These are phyloP conservation scores for Erebia palarica DNA, from an alignment of 2,888 invertebrate species.

Conservation along the genomic window DNA sequence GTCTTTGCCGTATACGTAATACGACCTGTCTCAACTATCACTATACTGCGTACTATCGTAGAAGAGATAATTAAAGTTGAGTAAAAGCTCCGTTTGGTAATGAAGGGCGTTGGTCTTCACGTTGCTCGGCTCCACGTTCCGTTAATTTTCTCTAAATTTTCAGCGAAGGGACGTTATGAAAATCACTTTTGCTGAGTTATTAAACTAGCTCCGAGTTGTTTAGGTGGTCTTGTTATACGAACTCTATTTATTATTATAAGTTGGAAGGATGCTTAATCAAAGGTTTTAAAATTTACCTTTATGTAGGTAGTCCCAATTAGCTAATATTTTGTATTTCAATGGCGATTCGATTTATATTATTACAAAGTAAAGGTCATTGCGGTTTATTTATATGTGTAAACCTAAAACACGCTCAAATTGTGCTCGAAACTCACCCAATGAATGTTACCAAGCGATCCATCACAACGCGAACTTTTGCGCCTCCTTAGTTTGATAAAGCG, in stretches of 20 bases:
- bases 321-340: too few species aligned
- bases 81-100: slow-evolving; percentile 7
- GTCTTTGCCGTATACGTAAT: too few species aligned
- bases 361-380: background rate
- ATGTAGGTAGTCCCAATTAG: too few species aligned
- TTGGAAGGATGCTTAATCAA: background rate
- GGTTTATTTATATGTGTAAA: background rate
- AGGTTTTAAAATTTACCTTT: background rate
- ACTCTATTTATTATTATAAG: background rate
- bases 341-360: too few species aligned
- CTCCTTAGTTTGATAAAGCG: slow-evolving; percentile 16
- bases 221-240: background rate
- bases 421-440: background rate
- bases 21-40: background rate
- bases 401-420: too few species aligned
- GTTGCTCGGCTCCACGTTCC: background rate
- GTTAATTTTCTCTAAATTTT: slow-evolving; percentile 20
- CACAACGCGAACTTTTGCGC: slow-evolving; percentile 15
- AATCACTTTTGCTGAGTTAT: slow-evolving; percentile 14
- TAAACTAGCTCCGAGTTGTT: slow-evolving; percentile 7
- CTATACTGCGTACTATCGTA: background rate
- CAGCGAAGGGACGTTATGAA: slow-evolving; percentile 7
- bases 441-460: slow-evolving; percentile 12
- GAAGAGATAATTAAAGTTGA: slow-evolving; percentile 6
- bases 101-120: slow-evolving; percentile 6